These are phyloP conservation scores for Xiphorhynchus erythropygius DNA, from an alignment of 2,797 vertebrate genomes.

Conservation along the genomic window DNA sequence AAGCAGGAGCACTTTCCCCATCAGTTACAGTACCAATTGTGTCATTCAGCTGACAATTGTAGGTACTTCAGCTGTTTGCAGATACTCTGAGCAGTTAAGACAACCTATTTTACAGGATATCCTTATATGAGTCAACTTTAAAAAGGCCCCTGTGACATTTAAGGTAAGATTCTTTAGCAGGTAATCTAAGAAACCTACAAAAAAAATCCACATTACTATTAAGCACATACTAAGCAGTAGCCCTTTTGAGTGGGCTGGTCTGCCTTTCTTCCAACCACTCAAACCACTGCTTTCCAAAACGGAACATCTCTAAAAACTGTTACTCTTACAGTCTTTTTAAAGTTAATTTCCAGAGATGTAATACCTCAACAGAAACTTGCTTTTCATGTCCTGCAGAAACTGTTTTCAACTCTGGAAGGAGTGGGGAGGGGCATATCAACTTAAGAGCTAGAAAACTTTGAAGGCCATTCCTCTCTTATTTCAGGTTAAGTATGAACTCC, in stretches of 20 bases:
- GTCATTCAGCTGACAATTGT: background rate
- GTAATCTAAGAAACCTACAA: background rate
- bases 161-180: background rate
- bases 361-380: background rate
- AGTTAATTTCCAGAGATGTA: background rate
- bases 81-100: background rate
- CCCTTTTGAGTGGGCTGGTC: background rate
- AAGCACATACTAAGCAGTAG: background rate
- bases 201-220: background rate
- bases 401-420: background rate
- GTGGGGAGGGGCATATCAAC: background rate
- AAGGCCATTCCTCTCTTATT: background rate
- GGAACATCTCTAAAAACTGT: background rate
- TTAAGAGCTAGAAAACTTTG: background rate
- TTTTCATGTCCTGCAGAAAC: background rate
- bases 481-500: background rate
- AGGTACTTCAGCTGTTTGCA: background rate
- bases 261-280: background rate
- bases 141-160: background rate
- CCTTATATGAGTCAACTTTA: background rate
- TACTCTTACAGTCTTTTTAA: background rate
- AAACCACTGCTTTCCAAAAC: background rate
- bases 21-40: background rate
- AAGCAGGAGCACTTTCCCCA: background rate
- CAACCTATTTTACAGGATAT: background rate